phyloP scores from a whole-genome alignment of 2,113 vertebrate genomes.

The Brevimyrus niger region DNA sequence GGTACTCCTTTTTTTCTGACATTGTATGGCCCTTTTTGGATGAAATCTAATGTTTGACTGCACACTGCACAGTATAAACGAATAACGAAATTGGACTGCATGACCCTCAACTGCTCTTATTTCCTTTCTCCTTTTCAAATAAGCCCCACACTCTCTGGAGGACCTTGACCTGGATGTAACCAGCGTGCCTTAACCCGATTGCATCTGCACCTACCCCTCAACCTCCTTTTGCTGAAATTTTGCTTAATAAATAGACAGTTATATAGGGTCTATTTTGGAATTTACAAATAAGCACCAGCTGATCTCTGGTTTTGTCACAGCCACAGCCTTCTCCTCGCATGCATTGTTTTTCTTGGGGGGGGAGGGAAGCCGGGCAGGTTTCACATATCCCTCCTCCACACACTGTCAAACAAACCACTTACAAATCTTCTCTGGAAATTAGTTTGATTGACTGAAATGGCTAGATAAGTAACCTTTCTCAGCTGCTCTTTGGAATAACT shows the following conservation, averaged over 20 bases:
- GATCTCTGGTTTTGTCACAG: background rate
- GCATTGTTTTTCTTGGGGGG: background rate
- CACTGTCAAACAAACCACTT: conserved; percentile 8
- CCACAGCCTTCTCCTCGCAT: background rate
- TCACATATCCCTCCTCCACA: background rate
- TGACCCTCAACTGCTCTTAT: background rate
- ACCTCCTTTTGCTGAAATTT: background rate
- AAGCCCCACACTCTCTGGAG: background rate
- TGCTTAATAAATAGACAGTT: background rate
- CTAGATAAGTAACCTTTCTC: background rate
- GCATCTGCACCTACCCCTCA: background rate
- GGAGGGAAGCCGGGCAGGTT: background rate
- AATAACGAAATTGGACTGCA: background rate
- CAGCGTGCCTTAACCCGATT: background rate
- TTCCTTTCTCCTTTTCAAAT: background rate
- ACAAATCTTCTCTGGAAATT: conserved; percentile 5
- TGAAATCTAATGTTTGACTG: background rate
- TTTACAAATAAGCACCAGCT: background rate
- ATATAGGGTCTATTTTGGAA: background rate
- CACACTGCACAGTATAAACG: background rate
- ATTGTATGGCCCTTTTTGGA: background rate
- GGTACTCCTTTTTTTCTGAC: background rate
- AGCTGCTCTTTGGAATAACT: background rate
- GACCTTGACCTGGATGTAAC: background rate
- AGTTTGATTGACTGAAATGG: conserved; percentile 7